A percentile compares a stretch with the other conserved stretches of the same genome.
Evolutionary conservation across 2,888 invertebrate species (phyloP).

Genomic region (Mythimna loreyi): DNA sequence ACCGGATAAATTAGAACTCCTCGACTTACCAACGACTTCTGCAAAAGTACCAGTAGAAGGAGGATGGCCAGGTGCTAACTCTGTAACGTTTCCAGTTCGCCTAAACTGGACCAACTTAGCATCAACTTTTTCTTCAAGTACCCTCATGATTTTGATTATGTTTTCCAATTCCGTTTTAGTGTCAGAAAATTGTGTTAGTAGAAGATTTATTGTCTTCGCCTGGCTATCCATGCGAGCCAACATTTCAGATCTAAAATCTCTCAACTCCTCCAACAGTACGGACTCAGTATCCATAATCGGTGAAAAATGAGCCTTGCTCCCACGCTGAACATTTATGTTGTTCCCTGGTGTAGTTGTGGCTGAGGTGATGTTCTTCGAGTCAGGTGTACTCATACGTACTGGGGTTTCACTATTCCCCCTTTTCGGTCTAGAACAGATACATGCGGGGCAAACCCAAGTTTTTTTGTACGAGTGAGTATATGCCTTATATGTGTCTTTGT

Average conservation of each 20-base stretch:
- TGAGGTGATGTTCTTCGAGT: too few species aligned
- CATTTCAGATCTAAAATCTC: not conserved
- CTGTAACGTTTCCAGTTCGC: not conserved
- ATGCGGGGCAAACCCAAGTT: conserved; percentile 11
- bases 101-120: not conserved
- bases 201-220: not conserved
- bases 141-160: not conserved
- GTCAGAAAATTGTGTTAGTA: not conserved
- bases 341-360: not conserved
- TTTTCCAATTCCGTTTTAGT: not conserved
- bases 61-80: not conserved
- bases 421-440: conserved; percentile 9
- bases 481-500: too few species aligned
- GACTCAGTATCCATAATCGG: not conserved
- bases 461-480: conserved; percentile 2
- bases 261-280: not conserved
- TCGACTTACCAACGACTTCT: not conserved
- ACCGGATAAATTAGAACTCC: not conserved
- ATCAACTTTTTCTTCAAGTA: not conserved
- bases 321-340: conserved; percentile 12
- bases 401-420: conserved; percentile 7
- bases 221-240: not conserved
- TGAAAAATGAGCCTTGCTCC: too few species aligned
- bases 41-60: not conserved
- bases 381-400: not conserved